Evolutionary conservation across 2,888 invertebrate genomes (phyloP), one percentile per base, ranked within the genome.

Genomic region (Chesias legatella): DNA sequence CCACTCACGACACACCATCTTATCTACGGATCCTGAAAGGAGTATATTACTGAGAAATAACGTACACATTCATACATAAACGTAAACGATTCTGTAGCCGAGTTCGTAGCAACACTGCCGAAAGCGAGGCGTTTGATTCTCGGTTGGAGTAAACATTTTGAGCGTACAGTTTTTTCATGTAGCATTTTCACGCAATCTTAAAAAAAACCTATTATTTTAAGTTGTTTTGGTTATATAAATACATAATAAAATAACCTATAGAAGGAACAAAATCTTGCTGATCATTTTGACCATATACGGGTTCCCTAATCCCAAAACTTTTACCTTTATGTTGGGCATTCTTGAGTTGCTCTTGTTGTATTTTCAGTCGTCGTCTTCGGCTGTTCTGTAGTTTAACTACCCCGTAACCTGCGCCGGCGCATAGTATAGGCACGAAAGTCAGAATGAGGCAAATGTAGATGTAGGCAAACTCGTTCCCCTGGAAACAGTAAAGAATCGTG

Each of bases 391-490:
- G 83, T 69, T 97, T 97, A 0, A 98, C 96, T 0, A 98, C 94
- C 28, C 96, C 95, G 69, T 98, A 98, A 0, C 95, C 98, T 3
- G 96, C 96, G 28, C 95, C 96, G 0, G 96, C 96, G 67, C 96
- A 96, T 1, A 97, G 85, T 38, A 99, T 94, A 4, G 99, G 99
- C 7, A 99, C 95, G 61, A 98, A 95, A 1, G 93, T 95, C 26
- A 99, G 90, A 54, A 96, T 94, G 7, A 98, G 91, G 71, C 98
- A 98, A 0, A 94, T 95, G 79, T 98, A 98, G 64, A 99, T 98
- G 86, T 96, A 99, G n/a, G 97, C 95, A 42, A 98, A 90, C 77
- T 99, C 98, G 63, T 98, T 98, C 10, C 98, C 98, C 90, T 96
- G 88, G 17, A 90, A 84, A 21, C 10, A 10, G 10, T 10, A 17